A percentile compares a stretch with the other conserved stretches of the same genome.
phyloP scores from a whole-genome alignment of 2,113 vertebrate species.

The Gallinago undulata region DNA sequence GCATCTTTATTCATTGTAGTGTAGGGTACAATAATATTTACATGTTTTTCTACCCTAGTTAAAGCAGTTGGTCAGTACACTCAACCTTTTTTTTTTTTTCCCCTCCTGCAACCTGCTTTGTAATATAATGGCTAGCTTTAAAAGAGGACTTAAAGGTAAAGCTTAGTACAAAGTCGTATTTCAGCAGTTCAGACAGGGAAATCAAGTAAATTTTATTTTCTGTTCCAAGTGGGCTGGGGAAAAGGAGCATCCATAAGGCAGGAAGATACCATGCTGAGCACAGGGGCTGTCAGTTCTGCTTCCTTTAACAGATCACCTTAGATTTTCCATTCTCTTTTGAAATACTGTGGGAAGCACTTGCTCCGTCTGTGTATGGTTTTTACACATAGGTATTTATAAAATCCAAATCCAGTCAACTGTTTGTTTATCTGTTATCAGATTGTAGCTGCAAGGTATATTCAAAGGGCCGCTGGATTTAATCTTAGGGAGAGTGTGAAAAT shows the following conservation, averaged over 20 bases:
- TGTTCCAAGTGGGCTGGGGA: neutral
- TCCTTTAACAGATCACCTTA: conserved; percentile 11
- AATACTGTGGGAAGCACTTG: conserved; percentile 13
- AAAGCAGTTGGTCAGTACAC: neutral
- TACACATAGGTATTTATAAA: neutral
- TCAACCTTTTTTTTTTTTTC: neutral
- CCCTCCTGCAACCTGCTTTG: neutral
- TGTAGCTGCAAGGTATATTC: neutral
- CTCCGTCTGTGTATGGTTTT: neutral
- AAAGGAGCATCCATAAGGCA: neutral
- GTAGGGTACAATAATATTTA: neutral
- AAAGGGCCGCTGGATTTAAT: neutral
- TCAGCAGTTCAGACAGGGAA: conserved; percentile 35
- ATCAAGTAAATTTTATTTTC: conserved; percentile 61
- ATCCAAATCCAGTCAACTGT: neutral
- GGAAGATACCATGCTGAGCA: conserved; percentile 6
- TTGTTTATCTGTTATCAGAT: neutral
- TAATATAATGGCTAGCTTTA: conserved; percentile 46
- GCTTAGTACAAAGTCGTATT: neutral
- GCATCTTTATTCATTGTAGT: neutral
- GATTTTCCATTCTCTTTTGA: conserved; percentile 15
- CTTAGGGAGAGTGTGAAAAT: neutral
- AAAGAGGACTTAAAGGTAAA: conserved; percentile 32
- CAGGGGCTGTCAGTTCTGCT: conserved; percentile 32
- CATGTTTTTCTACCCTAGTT: neutral